Evolutionary conservation across 2,797 vertebrate genomes (phyloP), one percentile per base, ranked within the genome.

Genomic region (Pachyuromys duprasi): DNA sequence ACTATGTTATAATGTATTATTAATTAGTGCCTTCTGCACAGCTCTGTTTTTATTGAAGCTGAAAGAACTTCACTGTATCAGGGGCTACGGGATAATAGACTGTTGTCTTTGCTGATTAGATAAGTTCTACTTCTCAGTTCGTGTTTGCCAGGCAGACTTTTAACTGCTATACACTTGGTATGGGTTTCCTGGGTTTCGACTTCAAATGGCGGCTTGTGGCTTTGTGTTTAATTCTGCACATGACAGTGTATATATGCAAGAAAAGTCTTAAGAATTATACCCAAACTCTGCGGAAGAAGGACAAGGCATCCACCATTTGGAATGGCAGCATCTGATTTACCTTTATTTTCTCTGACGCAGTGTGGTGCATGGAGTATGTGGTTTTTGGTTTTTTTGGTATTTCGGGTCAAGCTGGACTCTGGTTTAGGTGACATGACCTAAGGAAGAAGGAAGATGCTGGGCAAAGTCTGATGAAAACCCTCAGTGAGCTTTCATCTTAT

Each of bases 71-170:
- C 79, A 74, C 79, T 95, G 92, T 86, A 94, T 96, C 86, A 75
- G 89, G 86, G 65, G 65, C 70, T 93, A 83, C 63, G 79, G 70
- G 63, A 76, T 80, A 82, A 92, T 82, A 93, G 82, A 81, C 91
- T 31, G 75, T 81, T 62, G n/a, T 94, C 86, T 93, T 92, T 83
- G 79, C 55, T 75, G 82, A 91, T 90, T 93, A 95, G 91, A 83
- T 93, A 95, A 95, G 90, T 62, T 95, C 62, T 89, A 74, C 91
- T 63, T 94, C 76, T 45, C 75, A 78, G 88, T 93, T 94, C 76
- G 18, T 81, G 62, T 92, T 74, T 95, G 67, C 91, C 82, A 90
- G 79, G 86, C 86, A 65, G 86, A 86, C 75, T 83, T 91, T 65
- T 81, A 93, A 88, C 39, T 92, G n/a, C 53, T 82, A 42, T 49